These are phyloP conservation scores for Rhagium mordax DNA, from an alignment of 2,888 invertebrate species.

Conservation along the genomic window DNA sequence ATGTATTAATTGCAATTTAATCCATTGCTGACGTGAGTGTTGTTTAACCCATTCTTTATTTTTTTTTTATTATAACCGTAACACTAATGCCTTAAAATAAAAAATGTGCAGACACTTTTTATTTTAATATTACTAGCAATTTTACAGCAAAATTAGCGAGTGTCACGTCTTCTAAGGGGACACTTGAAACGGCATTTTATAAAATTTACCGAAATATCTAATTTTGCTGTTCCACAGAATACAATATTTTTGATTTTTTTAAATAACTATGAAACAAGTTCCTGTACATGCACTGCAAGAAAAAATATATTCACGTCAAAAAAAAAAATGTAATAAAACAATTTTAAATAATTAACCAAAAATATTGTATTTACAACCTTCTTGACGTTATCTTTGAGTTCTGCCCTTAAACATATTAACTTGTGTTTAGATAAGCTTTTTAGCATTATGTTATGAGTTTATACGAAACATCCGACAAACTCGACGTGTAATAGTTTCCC, in stretches of 20 bases:
- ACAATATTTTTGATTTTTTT: neutral
- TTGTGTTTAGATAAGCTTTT: conserved; percentile 15
- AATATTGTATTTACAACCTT: neutral
- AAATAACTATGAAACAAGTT: no score
- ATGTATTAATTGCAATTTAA: conserved; percentile 59
- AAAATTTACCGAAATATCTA: neutral
- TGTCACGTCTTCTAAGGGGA: neutral
- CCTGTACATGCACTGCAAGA: no score
- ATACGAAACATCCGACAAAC: neutral
- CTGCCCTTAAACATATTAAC: conserved; percentile 28
- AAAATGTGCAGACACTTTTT: neutral
- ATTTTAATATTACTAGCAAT: conserved; percentile 5
- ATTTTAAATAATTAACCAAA: neutral
- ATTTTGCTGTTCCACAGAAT: neutral
- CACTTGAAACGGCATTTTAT: no score
- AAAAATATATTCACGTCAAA: no score
- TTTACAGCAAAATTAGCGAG: neutral
- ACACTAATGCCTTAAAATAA: conserved; percentile 13
- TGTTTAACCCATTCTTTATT: conserved; percentile 56
- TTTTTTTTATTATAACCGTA: conserved; percentile 23
- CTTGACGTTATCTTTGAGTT: conserved; percentile 1
- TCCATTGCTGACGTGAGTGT: conserved; percentile 72
- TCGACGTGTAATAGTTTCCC: neutral
- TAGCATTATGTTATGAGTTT: neutral
- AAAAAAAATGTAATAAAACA: no score